Evolutionary conservation across 2,888 invertebrate species (phyloP).

Genomic region (Phanerotoma sp.): DNA sequence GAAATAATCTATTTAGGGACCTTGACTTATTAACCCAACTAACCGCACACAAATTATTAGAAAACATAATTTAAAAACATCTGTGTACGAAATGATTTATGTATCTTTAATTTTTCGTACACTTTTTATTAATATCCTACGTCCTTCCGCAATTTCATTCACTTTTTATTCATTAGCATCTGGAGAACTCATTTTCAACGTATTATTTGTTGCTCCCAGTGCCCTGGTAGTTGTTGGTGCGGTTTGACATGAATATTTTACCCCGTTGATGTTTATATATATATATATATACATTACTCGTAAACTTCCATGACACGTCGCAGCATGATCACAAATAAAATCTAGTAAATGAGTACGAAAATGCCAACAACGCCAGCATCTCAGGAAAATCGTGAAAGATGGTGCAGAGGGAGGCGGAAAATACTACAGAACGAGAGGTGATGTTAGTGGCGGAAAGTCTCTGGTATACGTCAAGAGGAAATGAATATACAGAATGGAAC

Average conservation of each 20-base stretch:
- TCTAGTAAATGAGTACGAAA: too few species aligned
- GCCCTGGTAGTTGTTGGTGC: conserved; percentile 16
- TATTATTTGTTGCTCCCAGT: conserved; percentile 1
- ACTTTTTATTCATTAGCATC: neutral
- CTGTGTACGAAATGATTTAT: conserved; percentile 1
- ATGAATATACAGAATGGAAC: conserved; percentile 8
- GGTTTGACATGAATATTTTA: conserved; percentile 48
- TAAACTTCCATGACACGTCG: too few species aligned
- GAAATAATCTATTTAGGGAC: too few species aligned
- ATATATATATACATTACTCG: conserved; percentile 9
- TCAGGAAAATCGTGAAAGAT: conserved; percentile 21
- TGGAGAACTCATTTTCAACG: conserved; percentile 1
- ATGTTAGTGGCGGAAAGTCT: conserved; percentile 16
- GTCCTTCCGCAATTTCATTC: conserved; percentile 4
- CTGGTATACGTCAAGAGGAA: conserved; percentile 7
- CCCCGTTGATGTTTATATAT: conserved; percentile 19
- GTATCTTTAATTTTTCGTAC: neutral
- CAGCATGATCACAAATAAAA: too few species aligned
- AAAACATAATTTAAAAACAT: neutral
- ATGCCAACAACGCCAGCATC: too few species aligned
- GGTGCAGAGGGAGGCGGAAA: conserved; percentile 14
- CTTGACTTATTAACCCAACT: too few species aligned
- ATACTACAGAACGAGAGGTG: conserved; percentile 5
- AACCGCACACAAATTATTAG: too few species aligned
- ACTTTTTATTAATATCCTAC: neutral